Base-by-base conservation (phyloP, 2,113 vertebrate species). In the Galemys pyrenaicus region DNA sequence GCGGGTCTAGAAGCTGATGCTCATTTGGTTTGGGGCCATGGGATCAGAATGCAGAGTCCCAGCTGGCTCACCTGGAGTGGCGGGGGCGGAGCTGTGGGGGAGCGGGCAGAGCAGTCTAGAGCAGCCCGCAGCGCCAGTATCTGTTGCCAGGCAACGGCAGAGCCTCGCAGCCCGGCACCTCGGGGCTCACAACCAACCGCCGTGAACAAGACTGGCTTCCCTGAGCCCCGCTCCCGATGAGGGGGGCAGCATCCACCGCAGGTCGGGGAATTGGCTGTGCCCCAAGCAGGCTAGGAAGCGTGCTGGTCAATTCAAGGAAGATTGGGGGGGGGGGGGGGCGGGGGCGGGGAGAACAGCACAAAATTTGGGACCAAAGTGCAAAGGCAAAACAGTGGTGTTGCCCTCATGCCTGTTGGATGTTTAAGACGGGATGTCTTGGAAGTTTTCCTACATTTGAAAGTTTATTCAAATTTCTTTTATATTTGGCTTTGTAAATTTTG, bases 81-180 rank as follows among this genome's bases (percentile, higher is more conserved):
- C 3, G 8, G 24, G n/a, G 19, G n/a, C 0, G 5, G 71, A 28
- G n/a, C 56, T 78, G 56, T 12, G 35, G 11, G 88, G 46, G 49
- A 74, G 58, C 41, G 9, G 13, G 2, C 11, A 22, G 28, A 22
- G 12, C 60, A 32, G 28, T 35, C 37, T 11, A 92, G 80, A 39
- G 83, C 4, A 26, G 22, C n/a, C 20, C 46, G 70, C 74, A 44
- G 77, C 1, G 58, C 56, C 39, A 80, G 37, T 10, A 9, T 71
- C 84, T 68, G 89, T 96, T 96, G 91, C 94, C 28, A 75, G 83
- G 92, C 28, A 97, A 96, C 90, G 12, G 13, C 58, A 28, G 65
- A 8, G 32, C 15, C 44, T 46, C 81, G 37, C 28, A 3, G 79
- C 68, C 44, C 37, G 58, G 70, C 60, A 44, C 13, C 3, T 10